These are phyloP conservation scores for Phyllopteryx taeniolatus DNA, from an alignment of 2,113 vertebrate genomes.

Conservation along the genomic window DNA sequence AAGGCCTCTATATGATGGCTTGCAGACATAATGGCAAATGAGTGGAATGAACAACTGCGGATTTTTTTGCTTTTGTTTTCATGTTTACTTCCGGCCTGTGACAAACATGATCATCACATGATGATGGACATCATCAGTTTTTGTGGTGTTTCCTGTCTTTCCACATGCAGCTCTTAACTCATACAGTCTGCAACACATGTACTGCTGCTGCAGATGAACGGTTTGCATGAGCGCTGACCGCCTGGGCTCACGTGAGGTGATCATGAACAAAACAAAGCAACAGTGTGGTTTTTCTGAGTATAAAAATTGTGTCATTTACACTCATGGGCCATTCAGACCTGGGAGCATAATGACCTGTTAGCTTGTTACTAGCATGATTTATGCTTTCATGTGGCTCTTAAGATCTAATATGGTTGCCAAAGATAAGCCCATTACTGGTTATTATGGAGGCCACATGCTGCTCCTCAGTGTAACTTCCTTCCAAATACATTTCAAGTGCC, in stretches of 20 bases:
- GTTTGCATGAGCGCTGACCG: constrained; percentile 6
- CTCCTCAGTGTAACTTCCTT: constrained; percentile 40
- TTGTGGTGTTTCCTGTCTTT: constrained; percentile 11
- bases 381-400: constrained; percentile 57
- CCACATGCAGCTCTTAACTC: constrained; percentile 35
- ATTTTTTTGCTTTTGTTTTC: constrained; percentile 5
- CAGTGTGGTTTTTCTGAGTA: constrained; percentile 44
- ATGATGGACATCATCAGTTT: constrained; percentile 1
- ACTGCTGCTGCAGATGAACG: constrained; percentile 26
- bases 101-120: neutral
- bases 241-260: constrained; percentile 42
- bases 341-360: constrained; percentile 50
- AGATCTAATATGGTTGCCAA: constrained; percentile 52
- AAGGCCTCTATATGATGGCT: neutral
- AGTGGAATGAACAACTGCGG: neutral
- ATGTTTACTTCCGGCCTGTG: neutral
- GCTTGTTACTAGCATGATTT: constrained; percentile 40
- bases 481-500: constrained; percentile 23
- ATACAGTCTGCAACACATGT: constrained; percentile 63
- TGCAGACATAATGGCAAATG: neutral
- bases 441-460: constrained; percentile 37
- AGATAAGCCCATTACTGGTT: constrained; percentile 53
- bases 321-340: constrained; percentile 29
- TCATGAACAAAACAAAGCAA: constrained; percentile 45
- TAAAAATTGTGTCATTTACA: constrained; percentile 47